A percentile compares a stretch with the other conserved stretches of the same genome.
Conservation (phyloP, 2,113 vertebrate genomes). For the Spea bombifrons region DNA sequence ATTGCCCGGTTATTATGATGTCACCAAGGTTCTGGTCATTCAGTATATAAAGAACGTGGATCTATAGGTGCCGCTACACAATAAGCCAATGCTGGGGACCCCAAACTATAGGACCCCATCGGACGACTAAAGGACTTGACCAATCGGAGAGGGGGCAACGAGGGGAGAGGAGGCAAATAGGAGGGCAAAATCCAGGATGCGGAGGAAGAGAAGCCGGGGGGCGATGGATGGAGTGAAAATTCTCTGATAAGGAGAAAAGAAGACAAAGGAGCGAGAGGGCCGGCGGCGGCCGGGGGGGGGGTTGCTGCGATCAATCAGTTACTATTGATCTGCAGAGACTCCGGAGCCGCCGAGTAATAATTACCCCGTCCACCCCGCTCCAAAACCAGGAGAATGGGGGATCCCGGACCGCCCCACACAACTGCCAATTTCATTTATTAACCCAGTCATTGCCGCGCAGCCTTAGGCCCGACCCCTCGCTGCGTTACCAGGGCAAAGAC, state of each 20-base stretch:
- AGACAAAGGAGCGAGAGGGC: background rate
- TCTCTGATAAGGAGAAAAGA: background rate
- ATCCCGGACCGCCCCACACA: no score
- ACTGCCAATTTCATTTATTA: no score
- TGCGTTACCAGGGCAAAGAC: no score
- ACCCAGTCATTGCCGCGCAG: no score
- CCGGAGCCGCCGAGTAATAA: background rate
- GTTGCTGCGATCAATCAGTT: slow-evolving; percentile 19
- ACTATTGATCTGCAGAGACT: slow-evolving; percentile 25
- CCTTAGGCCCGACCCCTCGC: no score
- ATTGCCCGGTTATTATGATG: no score
- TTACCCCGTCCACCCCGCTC: background rate
- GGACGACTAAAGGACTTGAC: background rate
- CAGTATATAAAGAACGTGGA: no score
- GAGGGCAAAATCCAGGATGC: background rate
- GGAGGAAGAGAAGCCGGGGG: background rate
- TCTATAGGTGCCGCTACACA: no score
- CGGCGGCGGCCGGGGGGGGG: background rate
- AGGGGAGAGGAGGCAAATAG: background rate
- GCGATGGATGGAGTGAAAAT: background rate
- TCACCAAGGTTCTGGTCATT: no score
- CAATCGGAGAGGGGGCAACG: background rate
- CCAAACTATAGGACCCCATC: background rate
- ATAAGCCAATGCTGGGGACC: no score
- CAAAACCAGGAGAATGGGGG: no score